Base-by-base conservation (phyloP, 2,888 invertebrate species). In the Lamproptera curius region DNA sequence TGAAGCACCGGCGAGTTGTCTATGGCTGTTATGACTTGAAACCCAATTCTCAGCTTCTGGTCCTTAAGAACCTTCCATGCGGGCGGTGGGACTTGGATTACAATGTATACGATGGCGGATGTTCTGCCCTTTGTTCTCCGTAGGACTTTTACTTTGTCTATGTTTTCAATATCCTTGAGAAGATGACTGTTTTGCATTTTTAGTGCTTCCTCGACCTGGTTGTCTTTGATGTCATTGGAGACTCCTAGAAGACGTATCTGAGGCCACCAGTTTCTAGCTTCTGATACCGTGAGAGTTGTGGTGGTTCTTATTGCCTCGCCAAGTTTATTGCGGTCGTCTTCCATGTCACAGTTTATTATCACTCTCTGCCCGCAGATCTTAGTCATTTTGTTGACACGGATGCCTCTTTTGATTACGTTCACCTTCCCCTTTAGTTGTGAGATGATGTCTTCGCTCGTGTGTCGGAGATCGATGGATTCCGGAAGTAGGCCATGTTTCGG, bases 101-200 rank as follows among this genome's bases (percentile, higher is more conserved):
- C 33, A 10, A 42, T 28, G 15, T 42, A 31, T 2, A 3, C 10
- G 2, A 16, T 10, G 5, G 11, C n/a, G 23, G 14, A n/a, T 6
- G n/a, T 33, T 14, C 43, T 16, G 2, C 43, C 43, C 20, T 43
- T 43, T 11, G 26, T 23, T 13, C 43, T 20, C 10, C 43, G 16
- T 2, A 20, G 11, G 8, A 43, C 15, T 26, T 20, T 36, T n/a
- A n/a, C 20, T 5, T 43, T n/a, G 16, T 0, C 13, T 11, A 28
- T 6, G 9, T 36, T 11, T 23, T 23, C 23, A 23, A 23, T 8
- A 4, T 23, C 23, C 8, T 23, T 8, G 4, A 42, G 35, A n/a
- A 35, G 14, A 4, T 13, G 8, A 8, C 14, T 13, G 9, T 35
- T 35, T 9, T 14, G 35, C 14, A 14, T 35, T n/a, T 14, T 35